These are phyloP conservation scores for Ciconia boyciana DNA, from an alignment of 2,113 vertebrate species.

Conservation along the genomic window DNA sequence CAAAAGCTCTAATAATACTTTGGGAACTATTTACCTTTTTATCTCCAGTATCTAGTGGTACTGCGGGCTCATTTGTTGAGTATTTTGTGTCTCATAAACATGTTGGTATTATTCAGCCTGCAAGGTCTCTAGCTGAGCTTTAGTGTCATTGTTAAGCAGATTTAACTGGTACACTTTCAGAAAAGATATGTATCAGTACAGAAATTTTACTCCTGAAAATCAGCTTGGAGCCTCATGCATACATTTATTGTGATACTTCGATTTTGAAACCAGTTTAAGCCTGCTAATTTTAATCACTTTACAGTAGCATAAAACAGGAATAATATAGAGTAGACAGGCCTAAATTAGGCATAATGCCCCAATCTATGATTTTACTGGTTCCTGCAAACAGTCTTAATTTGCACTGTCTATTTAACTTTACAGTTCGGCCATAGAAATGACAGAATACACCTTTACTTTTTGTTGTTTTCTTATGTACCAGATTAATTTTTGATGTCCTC, in stretches of 20 bases:
- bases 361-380: background rate
- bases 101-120: background rate
- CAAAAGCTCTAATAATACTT: constrained; percentile 35
- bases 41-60: background rate
- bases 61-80: background rate
- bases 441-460: background rate
- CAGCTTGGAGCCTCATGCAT: background rate
- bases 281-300: background rate
- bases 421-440: background rate
- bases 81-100: background rate
- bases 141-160: background rate
- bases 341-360: background rate
- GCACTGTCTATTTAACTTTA: background rate
- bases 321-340: background rate
- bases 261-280: background rate
- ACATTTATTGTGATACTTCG: background rate
- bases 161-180: background rate
- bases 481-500: background rate
- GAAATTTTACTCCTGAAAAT: background rate
- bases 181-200: background rate
- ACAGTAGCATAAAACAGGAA: background rate
- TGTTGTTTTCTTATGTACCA: background rate
- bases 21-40: background rate
- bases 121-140: background rate
- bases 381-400: background rate